Base-by-base conservation (phyloP, 1,140 invertebrate species). In the Drosophila teissieri region DNA sequence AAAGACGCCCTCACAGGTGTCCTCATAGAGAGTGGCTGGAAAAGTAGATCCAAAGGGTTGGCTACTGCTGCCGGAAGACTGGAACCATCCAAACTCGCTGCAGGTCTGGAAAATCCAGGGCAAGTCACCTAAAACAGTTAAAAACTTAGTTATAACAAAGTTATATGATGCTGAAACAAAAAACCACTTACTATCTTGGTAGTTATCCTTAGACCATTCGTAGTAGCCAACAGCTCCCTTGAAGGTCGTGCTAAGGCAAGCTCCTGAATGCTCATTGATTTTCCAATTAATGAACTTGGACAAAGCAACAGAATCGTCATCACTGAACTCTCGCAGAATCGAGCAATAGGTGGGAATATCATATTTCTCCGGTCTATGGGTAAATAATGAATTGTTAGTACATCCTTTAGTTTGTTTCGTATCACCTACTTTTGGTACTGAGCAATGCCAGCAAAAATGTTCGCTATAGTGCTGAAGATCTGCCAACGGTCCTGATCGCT, bases 31-130 rank as follows among this genome's bases (percentile, higher is more conserved):
- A n/a, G 93, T 92, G 31, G 95, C 64, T 0, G 94, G 93, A 48
- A 95, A 94, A 37, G 63, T 22, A 73, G 80, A 91, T 73, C 95
- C 95, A 78, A 96, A 96, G 0, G 95, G 94, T 65, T 95, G 95
- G n/a, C 92, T 80, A 0, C 63, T 61, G 11, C 93, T 93, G 51
- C 92, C 93, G 0, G 95, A 94, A 0, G 95, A 95, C 91, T 96
- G 95, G 85, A 93, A 96, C 91, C 95, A 96, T 46, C 95, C 96
- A 80, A 94, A 96, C 90, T 96, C 95, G 12, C 93, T 94, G 91
- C 96, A 96, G 0, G 95, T 96, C 89, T 96, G 95, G 80, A 95
- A 96, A 7, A 91, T 92, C 95, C 95, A 96, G 1, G 67, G 61
- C 17, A 89, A 49, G 48, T 51, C 73, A 45, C 54, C 84, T 86